Conservation (phyloP, 2,888 invertebrate species). For the Plusia festucae region DNA sequence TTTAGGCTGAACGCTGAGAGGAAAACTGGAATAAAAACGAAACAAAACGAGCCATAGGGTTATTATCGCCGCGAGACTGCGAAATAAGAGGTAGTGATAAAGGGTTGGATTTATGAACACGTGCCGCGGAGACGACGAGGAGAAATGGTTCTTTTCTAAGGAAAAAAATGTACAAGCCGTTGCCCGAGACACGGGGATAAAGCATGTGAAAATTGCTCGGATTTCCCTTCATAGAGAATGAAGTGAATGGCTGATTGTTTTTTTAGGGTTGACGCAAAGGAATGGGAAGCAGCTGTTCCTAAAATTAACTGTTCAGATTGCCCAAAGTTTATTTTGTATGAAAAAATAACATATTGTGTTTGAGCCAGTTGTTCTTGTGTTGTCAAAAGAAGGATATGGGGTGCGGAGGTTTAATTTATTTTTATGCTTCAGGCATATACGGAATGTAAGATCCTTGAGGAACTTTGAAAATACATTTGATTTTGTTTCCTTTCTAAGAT, state of each 20-base stretch:
- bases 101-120: slow-evolving; percentile 78
- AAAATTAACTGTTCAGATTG: slow-evolving; percentile 54
- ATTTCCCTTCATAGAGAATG: slow-evolving; percentile 56
- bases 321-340: slow-evolving; percentile 44
- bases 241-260: slow-evolving; percentile 61
- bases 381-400: slow-evolving; percentile 19
- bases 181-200: slow-evolving; percentile 54
- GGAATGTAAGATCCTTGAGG: slow-evolving; percentile 1
- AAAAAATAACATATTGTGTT: slow-evolving; percentile 46
- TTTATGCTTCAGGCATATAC: slow-evolving; percentile 15
- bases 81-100: slow-evolving; percentile 77
- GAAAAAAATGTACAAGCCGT: slow-evolving; percentile 57
- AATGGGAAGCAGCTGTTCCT: slow-evolving; percentile 53
- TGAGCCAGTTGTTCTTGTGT: slow-evolving; percentile 36
- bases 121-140: slow-evolving; percentile 66
- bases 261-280: slow-evolving; percentile 58
- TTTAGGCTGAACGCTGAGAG: slow-evolving; percentile 40
- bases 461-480: slow-evolving; percentile 7
- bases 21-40: slow-evolving; percentile 61
- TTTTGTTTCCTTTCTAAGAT: neutral
- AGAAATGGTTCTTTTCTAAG: slow-evolving; percentile 67
- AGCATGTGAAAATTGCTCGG: slow-evolving; percentile 64
- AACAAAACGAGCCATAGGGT: slow-evolving; percentile 72
- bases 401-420: slow-evolving; percentile 33
- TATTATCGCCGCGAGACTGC: slow-evolving; percentile 72